Percentiles rank a stretch among this genome's conserved stretches.
These are phyloP conservation scores for Prosopocoilus inquinatus DNA, from an alignment of 2,888 invertebrate genomes.

Conservation along the genomic window DNA sequence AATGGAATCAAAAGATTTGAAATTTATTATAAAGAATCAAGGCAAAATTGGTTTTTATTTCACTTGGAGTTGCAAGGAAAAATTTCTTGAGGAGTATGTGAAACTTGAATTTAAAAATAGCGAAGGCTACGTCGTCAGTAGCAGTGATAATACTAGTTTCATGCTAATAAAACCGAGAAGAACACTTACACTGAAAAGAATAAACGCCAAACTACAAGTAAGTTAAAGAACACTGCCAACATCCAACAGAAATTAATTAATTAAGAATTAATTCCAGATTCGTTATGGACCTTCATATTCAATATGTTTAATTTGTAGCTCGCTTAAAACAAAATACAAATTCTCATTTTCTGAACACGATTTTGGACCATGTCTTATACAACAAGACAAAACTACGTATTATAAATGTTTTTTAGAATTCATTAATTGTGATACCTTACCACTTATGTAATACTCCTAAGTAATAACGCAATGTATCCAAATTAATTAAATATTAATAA, in stretches of 20 bases:
- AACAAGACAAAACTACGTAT: slow-evolving; percentile 52
- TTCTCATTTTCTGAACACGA: slow-evolving; percentile 64
- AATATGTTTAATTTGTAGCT: slow-evolving; percentile 58
- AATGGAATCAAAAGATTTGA: slow-evolving; percentile 31
- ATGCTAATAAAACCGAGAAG: slow-evolving; percentile 23
- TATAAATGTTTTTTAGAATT: slow-evolving; percentile 49
- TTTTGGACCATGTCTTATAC: slow-evolving; percentile 66
- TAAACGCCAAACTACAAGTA: slow-evolving; percentile 25
- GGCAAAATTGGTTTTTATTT: slow-evolving; percentile 46
- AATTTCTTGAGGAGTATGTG: slow-evolving; percentile 27
- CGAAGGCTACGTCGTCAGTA: slow-evolving; percentile 31
- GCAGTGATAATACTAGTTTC: slow-evolving; percentile 10
- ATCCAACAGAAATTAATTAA: not conserved
- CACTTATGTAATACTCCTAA: slow-evolving; percentile 44
- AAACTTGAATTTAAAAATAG: slow-evolving; percentile 22
- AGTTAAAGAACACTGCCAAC: not conserved
- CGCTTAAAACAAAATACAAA: slow-evolving; percentile 57
- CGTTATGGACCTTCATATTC: slow-evolving; percentile 64
- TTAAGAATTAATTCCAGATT: slow-evolving; percentile 52
- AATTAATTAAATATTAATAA: not conserved
- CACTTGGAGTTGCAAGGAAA: slow-evolving; percentile 41
- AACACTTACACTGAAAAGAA: slow-evolving; percentile 22
- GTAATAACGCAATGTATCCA: not conserved
- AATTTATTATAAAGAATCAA: slow-evolving; percentile 42
- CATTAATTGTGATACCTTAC: slow-evolving; percentile 43